Evolutionary conservation across 2,113 vertebrate genomes (phyloP), one percentile per base, ranked within the genome.

Genomic region (Coracopsis vasa): DNA sequence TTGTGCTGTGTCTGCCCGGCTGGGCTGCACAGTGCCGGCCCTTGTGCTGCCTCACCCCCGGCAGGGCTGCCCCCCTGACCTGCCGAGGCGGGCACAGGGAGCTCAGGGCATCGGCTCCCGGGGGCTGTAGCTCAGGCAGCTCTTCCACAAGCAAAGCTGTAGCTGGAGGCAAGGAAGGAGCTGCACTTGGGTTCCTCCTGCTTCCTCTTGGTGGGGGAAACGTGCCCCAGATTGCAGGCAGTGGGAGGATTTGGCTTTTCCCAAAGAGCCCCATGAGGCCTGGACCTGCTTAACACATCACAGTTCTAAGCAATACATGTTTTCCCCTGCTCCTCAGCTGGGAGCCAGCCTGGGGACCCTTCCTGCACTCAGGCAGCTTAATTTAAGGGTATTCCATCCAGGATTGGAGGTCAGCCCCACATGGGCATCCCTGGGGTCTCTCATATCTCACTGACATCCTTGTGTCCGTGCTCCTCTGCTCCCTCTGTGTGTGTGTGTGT

Each of bases 401-500:
- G 35, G 60, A 17, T 16, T 23, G 20, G 31, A 72, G 67, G 69
- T 45, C 3, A 5, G 39, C 39, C 39, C 65, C 1, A 1, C 13
- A 0, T 1, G 19, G 83, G 33, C 9, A 0, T 88, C 51, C 56
- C 81, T 50, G 86, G 90, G 91, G 25, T 70, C 51, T 84, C 13
- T 7, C 7, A 2, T 51, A 5, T 86, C n/a, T 13, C 72, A 33
- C 75, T 31, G 44, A 61, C 10, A 14, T 53, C 91, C 86, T 88
- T 9, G 82, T 61, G 5, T 94, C 74, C 37, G 9, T 77, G 56
- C 90, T 89, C 95, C 93, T 94, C 80, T 97, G 95, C 95, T 95
- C 92, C 93, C 84, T 97, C 39, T 94, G 69, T 97, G 73, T 96
- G 90, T 54, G 51, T 96, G 91, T 96, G 94, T 98, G 97, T 98